phyloP scores from a whole-genome alignment of 2,797 vertebrate species.

The Semaprochilodus insignis region DNA sequence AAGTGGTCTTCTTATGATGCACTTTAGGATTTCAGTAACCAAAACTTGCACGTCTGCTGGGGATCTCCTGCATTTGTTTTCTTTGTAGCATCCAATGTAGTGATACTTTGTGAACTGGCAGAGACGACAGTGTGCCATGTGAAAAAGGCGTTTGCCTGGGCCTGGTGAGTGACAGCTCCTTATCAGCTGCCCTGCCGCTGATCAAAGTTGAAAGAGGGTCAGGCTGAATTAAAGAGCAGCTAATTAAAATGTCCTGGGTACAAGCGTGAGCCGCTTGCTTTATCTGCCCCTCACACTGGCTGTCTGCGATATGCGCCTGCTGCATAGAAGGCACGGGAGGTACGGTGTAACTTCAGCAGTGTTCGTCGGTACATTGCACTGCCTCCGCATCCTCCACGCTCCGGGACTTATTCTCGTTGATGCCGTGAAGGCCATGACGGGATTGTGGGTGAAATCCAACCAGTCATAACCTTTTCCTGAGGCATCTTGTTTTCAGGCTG shows the following conservation, averaged over 20 bases:
- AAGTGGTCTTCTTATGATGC: not conserved
- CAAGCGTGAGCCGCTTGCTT: conserved; percentile 64
- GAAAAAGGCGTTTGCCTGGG: conserved; percentile 7
- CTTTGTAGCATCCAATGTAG: not conserved
- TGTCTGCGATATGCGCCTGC: conserved; percentile 12
- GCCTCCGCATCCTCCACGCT: not conserved
- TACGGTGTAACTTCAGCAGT: not conserved
- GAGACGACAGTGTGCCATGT: not conserved
- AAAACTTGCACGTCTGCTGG: not conserved
- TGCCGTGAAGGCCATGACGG: not conserved
- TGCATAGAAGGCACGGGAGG: conserved; percentile 6
- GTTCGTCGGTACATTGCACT: not conserved
- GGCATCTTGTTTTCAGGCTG: not conserved
- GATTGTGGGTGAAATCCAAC: not conserved
- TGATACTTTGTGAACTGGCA: not conserved
- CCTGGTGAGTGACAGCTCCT: conserved; percentile 74
- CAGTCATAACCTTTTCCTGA: not conserved
- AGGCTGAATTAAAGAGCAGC: conserved; percentile 80
- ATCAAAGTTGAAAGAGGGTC: conserved; percentile 81
- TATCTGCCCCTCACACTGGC: conserved; percentile 64
- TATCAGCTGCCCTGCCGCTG: conserved; percentile 72
- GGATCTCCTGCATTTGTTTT: not conserved
- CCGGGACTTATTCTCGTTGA: not conserved
- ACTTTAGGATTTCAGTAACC: not conserved
- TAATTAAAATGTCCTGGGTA: conserved; percentile 83